Conservation (phyloP, 1,140 invertebrate genomes). For the Lepidurus apus region DNA sequence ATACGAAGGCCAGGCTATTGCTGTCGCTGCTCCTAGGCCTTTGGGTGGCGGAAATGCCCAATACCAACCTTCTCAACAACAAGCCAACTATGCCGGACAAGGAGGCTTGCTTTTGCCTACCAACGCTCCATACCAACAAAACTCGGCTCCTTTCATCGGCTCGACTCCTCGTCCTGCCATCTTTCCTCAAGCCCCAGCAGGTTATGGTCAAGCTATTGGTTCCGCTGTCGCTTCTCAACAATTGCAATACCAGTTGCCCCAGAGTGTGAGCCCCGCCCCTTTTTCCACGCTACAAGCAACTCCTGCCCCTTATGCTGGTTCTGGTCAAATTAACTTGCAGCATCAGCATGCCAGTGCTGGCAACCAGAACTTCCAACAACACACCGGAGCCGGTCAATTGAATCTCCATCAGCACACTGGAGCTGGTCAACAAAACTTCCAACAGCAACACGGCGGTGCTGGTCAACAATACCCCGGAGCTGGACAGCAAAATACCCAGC, state of each 20-base stretch:
- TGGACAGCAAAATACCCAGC: background rate
- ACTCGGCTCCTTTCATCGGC: constrained; percentile 63
- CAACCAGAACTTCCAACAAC: constrained; percentile 35
- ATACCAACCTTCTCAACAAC: background rate
- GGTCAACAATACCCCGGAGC: background rate
- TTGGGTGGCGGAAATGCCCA: background rate
- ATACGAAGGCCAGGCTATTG: constrained; percentile 36
- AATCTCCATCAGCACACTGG: background rate
- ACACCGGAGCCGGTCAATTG: constrained; percentile 36
- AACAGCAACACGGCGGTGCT: background rate
- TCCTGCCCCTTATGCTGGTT: background rate
- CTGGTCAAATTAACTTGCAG: background rate
- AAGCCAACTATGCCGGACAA: background rate
- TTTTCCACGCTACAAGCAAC: background rate
- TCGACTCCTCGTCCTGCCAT: constrained; percentile 73
- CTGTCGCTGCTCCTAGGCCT: background rate
- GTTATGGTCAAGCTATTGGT: constrained; percentile 68
- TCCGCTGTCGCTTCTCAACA: constrained; percentile 76
- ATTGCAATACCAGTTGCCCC: constrained; percentile 75
- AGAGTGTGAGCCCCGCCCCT: constrained; percentile 61
- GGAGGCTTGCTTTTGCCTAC: background rate
- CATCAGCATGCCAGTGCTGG: constrained; percentile 29
- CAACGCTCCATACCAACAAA: background rate
- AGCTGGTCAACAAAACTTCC: background rate
- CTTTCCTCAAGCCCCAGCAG: constrained; percentile 71